Conservation (phyloP, 2,113 vertebrate genomes). For the Nycticebus coucang region DNA sequence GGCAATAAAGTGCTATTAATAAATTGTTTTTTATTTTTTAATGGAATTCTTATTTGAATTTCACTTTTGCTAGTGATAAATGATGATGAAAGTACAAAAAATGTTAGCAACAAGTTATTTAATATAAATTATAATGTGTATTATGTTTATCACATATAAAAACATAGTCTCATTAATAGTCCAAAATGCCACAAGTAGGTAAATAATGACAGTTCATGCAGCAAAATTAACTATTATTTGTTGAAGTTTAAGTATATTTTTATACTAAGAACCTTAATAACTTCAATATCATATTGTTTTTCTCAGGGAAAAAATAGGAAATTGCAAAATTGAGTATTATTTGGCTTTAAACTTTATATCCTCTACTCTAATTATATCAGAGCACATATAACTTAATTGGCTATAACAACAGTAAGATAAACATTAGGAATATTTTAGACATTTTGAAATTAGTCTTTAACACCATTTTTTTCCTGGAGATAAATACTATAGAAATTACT, state of each 20-base stretch:
- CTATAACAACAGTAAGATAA: neutral
- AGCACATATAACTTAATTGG: neutral
- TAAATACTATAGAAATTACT: neutral
- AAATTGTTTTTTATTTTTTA: neutral
- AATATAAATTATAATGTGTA: neutral
- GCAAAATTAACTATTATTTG: slow-evolving; percentile 10
- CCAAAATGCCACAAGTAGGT: neutral
- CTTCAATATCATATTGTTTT: neutral
- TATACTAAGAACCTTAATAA: neutral
- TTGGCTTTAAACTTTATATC: neutral
- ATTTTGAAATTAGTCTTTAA: slow-evolving; percentile 25
- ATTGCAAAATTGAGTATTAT: neutral
- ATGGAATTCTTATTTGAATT: slow-evolving; percentile 24
- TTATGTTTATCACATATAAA: neutral
- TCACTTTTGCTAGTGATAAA: neutral
- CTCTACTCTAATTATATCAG: neutral
- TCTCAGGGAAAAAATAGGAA: neutral
- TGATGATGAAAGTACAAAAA: neutral
- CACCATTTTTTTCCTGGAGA: neutral
- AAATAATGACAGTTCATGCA: neutral
- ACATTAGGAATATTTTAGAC: neutral
- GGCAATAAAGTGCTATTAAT: neutral
- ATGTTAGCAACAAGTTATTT: neutral
- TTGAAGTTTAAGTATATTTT: slow-evolving; percentile 5
- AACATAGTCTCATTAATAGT: neutral